These are phyloP conservation scores for Octonoba sinensis DNA, from an alignment of 2,888 invertebrate species.

Conservation along the genomic window DNA sequence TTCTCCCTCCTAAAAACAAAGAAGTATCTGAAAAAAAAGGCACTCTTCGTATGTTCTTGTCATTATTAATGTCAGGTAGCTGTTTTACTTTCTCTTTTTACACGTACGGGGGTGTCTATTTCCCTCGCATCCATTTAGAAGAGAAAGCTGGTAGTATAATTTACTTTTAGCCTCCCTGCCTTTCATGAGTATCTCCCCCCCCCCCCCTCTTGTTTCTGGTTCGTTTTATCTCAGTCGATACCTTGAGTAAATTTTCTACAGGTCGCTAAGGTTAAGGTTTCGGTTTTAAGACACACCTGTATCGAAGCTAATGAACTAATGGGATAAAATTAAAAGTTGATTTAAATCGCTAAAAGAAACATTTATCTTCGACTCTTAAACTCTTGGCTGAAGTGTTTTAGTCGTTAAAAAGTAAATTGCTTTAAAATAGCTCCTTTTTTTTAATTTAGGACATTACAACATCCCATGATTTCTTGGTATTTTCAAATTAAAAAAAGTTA, in stretches of 20 bases:
- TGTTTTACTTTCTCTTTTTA: slow-evolving; percentile 37
- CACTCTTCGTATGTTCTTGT: slow-evolving; percentile 22
- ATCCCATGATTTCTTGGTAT: no score
- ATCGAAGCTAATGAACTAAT: slow-evolving; percentile 63
- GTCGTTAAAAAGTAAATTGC: slow-evolving; percentile 47
- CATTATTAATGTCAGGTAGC: slow-evolving; percentile 54
- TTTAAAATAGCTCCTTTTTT: slow-evolving; percentile 33
- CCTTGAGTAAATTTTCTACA: slow-evolving; percentile 41
- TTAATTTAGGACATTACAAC: slow-evolving; percentile 29
- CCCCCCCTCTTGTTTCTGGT: slow-evolving; percentile 15
- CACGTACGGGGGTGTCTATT: slow-evolving; percentile 26
- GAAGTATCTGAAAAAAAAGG: no score
- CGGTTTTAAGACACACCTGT: slow-evolving; percentile 54
- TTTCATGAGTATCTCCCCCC: slow-evolving; percentile 5
- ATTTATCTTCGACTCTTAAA: slow-evolving; percentile 55
- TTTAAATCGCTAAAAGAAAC: slow-evolving; percentile 60
- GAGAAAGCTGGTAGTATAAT: slow-evolving; percentile 53
- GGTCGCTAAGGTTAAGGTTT: slow-evolving; percentile 57
- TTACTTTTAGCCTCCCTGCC: slow-evolving; percentile 48
- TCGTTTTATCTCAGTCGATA: slow-evolving; percentile 15
- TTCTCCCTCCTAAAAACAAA: not conserved
- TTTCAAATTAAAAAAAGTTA: no score
- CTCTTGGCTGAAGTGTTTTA: slow-evolving; percentile 22
- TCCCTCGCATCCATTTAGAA: slow-evolving; percentile 54
- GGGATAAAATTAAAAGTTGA: slow-evolving; percentile 62